Base-by-base conservation (phyloP, 1,140 invertebrate species). In the Colletes gigas region DNA sequence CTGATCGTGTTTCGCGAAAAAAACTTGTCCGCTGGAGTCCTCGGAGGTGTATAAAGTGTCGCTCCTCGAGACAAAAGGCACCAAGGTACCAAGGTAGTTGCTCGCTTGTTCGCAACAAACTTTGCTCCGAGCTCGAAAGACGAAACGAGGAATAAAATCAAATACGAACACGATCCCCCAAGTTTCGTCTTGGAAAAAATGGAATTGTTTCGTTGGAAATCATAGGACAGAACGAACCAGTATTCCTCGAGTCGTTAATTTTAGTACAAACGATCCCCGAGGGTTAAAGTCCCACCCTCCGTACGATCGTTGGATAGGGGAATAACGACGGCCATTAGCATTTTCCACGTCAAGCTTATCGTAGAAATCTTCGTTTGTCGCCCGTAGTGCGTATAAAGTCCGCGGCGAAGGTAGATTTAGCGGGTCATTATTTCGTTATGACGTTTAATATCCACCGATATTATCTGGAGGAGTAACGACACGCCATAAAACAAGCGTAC, bases 281-380 rank as follows among this genome's bases (percentile, higher is more conserved):
- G n/a, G n/a, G 57, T 7, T 41, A 4, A n/a, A n/a, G 12, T 12
- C 41, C 47, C 17, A 10, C 12, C 10, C 30, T 54, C 30, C 39
- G 15, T 9, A 62, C 65, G 63, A 81, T n/a, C 65, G 41, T 30
- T 0, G 30, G 65, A 81, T 76, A 81, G 55, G 52, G 63, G 44
- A 30, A 10, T 75, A 81, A 69, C 66, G 73, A 63, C 50, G n/a
- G 73, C 75, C 47, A 69, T 76, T 81, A 81, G 59, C 72, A 55
- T 52, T 60, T 68, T 30, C 65, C 39, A 55, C 78, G 14, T 52
- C 57, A 9, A 54, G 63, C 60, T 84, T 73, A 66, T 73, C 69
- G n/a, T 14, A 21, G 12, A 6, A n/a, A 69, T 84, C 74, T 78
- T 21, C 50, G 47, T 76, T 75, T 47, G 21, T 54, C 59, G 47